Conservation (phyloP, 2,888 invertebrate genomes). For the Lithophane leautieri region DNA sequence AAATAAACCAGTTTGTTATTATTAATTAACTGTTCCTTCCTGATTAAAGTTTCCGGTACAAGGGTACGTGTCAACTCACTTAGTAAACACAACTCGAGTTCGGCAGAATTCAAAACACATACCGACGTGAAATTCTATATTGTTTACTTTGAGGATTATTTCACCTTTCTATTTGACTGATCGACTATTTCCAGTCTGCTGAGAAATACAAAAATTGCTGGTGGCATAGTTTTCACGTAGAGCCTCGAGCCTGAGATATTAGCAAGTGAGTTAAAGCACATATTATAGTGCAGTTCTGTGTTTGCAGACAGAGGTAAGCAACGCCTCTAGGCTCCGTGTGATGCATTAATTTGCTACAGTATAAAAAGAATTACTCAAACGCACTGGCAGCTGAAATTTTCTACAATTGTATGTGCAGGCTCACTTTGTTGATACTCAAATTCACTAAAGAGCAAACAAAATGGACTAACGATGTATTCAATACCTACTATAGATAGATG, state of each 20-base stretch:
- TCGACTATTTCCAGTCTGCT: slow-evolving; percentile 10
- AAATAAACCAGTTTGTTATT: slow-evolving; percentile 61
- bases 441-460: not conserved
- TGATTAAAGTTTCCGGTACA: slow-evolving; percentile 61
- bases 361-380: slow-evolving; percentile 42
- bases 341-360: slow-evolving; percentile 40
- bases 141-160: slow-evolving; percentile 39
- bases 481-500: slow-evolving; percentile 5
- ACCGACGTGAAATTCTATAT: slow-evolving; percentile 25
- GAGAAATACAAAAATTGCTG: slow-evolving; percentile 1
- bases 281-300: slow-evolving; percentile 51
- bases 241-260: slow-evolving; percentile 9
- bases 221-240: not conserved
- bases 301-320: slow-evolving; percentile 26
- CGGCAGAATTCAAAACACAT: slow-evolving; percentile 44
- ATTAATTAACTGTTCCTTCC: slow-evolving; percentile 64
- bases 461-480: not conserved
- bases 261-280: slow-evolving; percentile 9
- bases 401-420: slow-evolving; percentile 19
- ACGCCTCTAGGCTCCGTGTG: slow-evolving; percentile 21
- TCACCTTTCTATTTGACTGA: slow-evolving; percentile 8
- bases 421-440: slow-evolving; percentile 3
- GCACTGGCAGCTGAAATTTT: slow-evolving; percentile 8
- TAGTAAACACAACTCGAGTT: slow-evolving; percentile 43
- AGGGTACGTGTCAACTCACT: slow-evolving; percentile 57